Conservation (phyloP, 2,888 invertebrate genomes). For the Perithous albicinctus region DNA sequence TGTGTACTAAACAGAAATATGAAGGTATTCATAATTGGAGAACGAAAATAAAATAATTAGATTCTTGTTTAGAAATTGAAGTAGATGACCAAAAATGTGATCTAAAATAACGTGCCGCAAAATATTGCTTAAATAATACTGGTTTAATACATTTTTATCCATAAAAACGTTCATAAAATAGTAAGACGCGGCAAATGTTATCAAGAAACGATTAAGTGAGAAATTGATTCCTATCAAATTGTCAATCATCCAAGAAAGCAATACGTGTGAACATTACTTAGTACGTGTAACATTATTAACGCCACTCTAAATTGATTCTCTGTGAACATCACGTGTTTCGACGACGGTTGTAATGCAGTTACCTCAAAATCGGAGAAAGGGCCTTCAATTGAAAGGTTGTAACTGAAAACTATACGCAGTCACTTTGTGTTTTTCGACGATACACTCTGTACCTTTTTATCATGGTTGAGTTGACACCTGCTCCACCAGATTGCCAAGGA, state of each 20-base stretch:
- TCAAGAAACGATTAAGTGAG: neutral
- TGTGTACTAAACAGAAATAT: neutral
- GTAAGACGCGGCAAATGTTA: constrained; percentile 3
- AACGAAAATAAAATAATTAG: neutral
- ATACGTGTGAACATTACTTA: constrained; percentile 32
- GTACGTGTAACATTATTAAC: constrained; percentile 77
- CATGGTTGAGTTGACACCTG: neutral
- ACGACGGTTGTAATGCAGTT: constrained; percentile 75
- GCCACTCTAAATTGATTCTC: constrained; percentile 79
- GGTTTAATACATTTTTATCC: neutral
- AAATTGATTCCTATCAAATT: constrained; percentile 70
- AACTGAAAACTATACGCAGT: neutral
- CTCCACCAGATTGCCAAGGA: constrained; percentile 2
- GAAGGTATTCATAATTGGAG: neutral
- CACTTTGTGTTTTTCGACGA: constrained; percentile 39
- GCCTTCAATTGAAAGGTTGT: constrained; percentile 52
- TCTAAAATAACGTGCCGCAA: neutral
- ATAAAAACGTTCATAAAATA: neutral
- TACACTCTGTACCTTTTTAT: constrained; percentile 14
- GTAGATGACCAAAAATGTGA: neutral
- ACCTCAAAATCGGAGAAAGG: constrained; percentile 70
- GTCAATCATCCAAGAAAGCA: constrained; percentile 69
- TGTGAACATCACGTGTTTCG: constrained; percentile 78
- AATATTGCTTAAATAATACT: neutral
- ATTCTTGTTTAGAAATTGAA: neutral